Base-by-base conservation (phyloP, 2,797 vertebrate species). In the Eulemur coronatus region DNA sequence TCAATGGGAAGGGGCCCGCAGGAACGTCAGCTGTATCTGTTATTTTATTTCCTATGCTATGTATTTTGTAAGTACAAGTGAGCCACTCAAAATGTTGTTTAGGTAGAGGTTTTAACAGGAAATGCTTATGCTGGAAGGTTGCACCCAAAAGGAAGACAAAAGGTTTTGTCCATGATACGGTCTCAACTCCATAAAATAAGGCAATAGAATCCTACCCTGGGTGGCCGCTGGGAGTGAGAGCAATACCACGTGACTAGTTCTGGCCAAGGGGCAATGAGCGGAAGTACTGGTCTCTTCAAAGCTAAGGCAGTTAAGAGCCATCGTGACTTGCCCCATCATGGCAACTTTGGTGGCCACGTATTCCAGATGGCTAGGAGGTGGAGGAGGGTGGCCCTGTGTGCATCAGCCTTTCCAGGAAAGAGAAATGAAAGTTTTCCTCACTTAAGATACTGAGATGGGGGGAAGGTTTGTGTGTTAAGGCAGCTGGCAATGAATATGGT, bases 161-260 rank as follows among this genome's bases (percentile, higher is more conserved):
- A 2, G 17, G 10, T 15, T 33, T 43, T n/a, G 11, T 24, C 59
- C 13, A 14, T 0, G 4, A 35, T 12, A 14, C 1, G 33, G 52
- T 72, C n/a, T 41, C 20, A 24, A 26, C 4, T 0, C 28, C 18
- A 17, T 4, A 52, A 48, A 46, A 46, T 0, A 59, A 38, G 3
- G 15, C 1, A 50, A 43, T 2, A 6, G 38, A 82, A 43, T 28
- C 57, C 35, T 24, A 11, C 5, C 12, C 48, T 7, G 38, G 4
- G 28, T 1, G 28, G 65, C 57, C 38, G 7, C 13, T 18, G 28
- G 48, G 2, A 6, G 17, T 22, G 14, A 33, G 7, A 2, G 22
- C 0, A 13, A 33, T 0, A 0, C 5, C 69, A 13, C 7, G 0
- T 1, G 24, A 30, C 41, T 63, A 5, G 1, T 18, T 11, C 0